Conservation (phyloP, 1,140 invertebrate genomes). For the Atta texana region DNA sequence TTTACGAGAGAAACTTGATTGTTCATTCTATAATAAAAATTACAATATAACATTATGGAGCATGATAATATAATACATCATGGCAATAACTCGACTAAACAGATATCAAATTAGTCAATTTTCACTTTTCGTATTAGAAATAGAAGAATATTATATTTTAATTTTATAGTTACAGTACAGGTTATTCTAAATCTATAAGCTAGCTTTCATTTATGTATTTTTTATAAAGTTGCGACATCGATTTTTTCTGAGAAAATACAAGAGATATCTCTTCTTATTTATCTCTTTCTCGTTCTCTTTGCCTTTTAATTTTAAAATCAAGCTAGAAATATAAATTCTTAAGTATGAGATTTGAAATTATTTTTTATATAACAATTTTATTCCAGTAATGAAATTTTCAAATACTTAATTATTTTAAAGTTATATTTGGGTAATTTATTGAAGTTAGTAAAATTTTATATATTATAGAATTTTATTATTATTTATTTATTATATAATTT, state of each 20-base stretch:
- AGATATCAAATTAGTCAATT: background rate
- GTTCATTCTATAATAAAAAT: background rate
- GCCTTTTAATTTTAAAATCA: background rate
- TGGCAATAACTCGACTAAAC: background rate
- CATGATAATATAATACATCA: background rate
- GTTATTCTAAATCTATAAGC: background rate
- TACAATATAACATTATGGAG: background rate
- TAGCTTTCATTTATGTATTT: background rate
- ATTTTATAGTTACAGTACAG: background rate
- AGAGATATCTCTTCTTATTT: background rate
- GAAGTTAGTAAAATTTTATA: background rate
- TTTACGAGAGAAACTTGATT: slow-evolving; percentile 18
- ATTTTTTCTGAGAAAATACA: background rate
- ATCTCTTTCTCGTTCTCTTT: background rate
- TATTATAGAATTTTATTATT: too few species aligned
- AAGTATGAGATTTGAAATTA: background rate
- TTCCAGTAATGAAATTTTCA: background rate
- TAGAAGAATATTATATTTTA: background rate
- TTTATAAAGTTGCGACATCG: background rate
- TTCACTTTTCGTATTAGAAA: background rate
- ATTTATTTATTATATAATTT: too few species aligned
- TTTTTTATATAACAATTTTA: background rate
- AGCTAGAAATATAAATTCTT: background rate
- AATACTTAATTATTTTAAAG: background rate
- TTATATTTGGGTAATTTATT: background rate